A percentile compares a stretch with the other conserved stretches of the same genome.
phyloP scores from a whole-genome alignment of 2,113 vertebrate species.

The Chunga burmeisteri region DNA sequence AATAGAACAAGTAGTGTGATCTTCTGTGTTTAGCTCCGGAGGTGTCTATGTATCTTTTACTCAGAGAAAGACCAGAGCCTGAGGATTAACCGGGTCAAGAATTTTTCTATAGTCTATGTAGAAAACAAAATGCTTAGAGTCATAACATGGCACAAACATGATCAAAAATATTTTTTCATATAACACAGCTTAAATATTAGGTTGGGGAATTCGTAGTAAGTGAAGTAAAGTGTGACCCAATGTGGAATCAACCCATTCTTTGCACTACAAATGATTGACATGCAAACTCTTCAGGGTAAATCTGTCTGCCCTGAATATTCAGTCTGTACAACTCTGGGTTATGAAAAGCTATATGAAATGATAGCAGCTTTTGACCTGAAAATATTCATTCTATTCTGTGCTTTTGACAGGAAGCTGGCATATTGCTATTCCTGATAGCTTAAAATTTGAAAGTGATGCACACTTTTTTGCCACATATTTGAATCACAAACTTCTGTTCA shows the following conservation, averaged over 20 bases:
- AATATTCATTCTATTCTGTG: not conserved
- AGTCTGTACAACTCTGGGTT: not conserved
- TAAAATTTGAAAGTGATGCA: not conserved
- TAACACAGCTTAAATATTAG: not conserved
- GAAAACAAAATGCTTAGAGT: constrained; percentile 7
- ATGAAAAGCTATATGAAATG: not conserved
- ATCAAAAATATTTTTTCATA: constrained; percentile 2
- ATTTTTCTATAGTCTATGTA: not conserved
- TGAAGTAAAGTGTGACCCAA: not conserved
- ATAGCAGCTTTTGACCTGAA: constrained; percentile 5
- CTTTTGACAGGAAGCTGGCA: not conserved
- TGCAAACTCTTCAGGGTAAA: not conserved
- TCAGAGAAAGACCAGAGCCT: not conserved
- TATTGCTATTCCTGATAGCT: not conserved
- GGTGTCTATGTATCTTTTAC: not conserved
- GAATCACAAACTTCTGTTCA: not conserved
- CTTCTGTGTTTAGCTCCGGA: not conserved
- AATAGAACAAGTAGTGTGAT: not conserved
- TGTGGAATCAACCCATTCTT: not conserved
- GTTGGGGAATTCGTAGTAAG: not conserved
- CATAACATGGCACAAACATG: not conserved
- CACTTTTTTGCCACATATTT: not conserved
- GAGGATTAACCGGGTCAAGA: not conserved
- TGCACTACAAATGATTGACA: constrained; percentile 12
- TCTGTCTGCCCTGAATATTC: constrained; percentile 13